Conservation (phyloP, 2,797 vertebrate species). For the Serranus cabrilla region DNA sequence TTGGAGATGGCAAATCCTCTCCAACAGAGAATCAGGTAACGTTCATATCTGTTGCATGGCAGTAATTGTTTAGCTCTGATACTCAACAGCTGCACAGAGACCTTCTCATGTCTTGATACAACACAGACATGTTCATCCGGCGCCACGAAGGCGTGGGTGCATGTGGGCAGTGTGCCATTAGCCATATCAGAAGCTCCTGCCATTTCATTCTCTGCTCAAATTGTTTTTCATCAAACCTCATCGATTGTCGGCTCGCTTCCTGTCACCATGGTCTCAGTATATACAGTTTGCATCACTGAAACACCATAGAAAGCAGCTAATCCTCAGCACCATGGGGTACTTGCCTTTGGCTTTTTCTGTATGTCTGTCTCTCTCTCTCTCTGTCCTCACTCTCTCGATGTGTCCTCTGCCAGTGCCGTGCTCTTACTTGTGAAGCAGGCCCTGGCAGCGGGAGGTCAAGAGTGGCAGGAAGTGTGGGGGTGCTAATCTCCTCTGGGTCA, state of each 20-base stretch:
- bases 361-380: conserved; percentile 22
- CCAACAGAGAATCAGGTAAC: neutral
- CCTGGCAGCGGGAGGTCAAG: conserved; percentile 63
- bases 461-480: conserved; percentile 61
- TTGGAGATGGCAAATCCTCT: conserved; percentile 16
- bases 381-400: neutral
- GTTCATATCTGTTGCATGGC: conserved; percentile 10
- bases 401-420: conserved; percentile 19
- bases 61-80: conserved; percentile 24
- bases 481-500: conserved; percentile 72
- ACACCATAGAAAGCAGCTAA: conserved; percentile 45
- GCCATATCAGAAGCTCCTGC: conserved; percentile 46
- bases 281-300: conserved; percentile 30
- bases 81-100: conserved; percentile 23
- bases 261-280: conserved; percentile 25
- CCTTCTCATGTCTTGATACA: conserved; percentile 21
- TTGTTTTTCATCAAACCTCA: conserved; percentile 65
- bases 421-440: conserved; percentile 41
- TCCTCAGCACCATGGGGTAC: conserved; percentile 38
- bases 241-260: conserved; percentile 43
- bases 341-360: conserved; percentile 56
- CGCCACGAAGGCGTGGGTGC: conserved; percentile 24
- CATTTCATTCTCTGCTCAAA: conserved; percentile 49
- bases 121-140: conserved; percentile 22
- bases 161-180: conserved; percentile 42